Evolutionary conservation across 2,797 vertebrate genomes (phyloP), one percentile per base, ranked within the genome.

Genomic region (Intellagama lesueurii): DNA sequence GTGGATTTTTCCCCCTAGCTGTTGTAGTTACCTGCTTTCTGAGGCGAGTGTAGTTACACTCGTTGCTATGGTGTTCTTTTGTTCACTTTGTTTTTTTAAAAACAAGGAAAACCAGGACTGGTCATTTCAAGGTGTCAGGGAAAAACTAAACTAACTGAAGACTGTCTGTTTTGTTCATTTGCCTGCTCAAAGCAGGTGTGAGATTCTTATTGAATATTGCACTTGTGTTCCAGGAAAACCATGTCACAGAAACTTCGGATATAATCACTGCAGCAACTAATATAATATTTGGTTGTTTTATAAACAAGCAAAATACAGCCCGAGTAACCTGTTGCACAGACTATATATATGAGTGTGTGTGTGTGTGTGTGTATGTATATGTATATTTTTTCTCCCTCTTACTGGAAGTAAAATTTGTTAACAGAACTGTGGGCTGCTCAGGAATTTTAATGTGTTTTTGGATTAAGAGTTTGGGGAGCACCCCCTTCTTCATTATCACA

Each of bases 11-110:
- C 35, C 60, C 28, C 26, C 30, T 28, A 32, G 91, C 80, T 93
- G 94, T 93, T 95, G 92, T 95, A 87, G 96, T 92, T 94, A 93
- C 35, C 0, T 1, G 16, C 91, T 87, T 69, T 16, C 47, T 68
- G 0, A 0, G 66, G 81, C 66, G 0, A 2, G 64, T 91, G 88
- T 93, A 81, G 19, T 80, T 47, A 0, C 3, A 26, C 2, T 14
- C 47, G 5, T 80, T 76, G 88, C n/a, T 0, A 83, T 49, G 69
- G 78, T 52, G n/a, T 77, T 66, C 28, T 80, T 73, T n/a, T 32
- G 17, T 28, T 73, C 83, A 3, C 30, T 64, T 68, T 32, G 35
- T 30, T n/a, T n/a, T n/a, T n/a, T 56, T 8, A 56, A 56, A 22
- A 88, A 88, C n/a, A 0, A 19, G 69, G 49, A 0, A 0, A 77